Evolutionary conservation across 2,113 vertebrate species (phyloP), one percentile per base, ranked within the genome.

Genomic region (Corythaeola cristata): DNA sequence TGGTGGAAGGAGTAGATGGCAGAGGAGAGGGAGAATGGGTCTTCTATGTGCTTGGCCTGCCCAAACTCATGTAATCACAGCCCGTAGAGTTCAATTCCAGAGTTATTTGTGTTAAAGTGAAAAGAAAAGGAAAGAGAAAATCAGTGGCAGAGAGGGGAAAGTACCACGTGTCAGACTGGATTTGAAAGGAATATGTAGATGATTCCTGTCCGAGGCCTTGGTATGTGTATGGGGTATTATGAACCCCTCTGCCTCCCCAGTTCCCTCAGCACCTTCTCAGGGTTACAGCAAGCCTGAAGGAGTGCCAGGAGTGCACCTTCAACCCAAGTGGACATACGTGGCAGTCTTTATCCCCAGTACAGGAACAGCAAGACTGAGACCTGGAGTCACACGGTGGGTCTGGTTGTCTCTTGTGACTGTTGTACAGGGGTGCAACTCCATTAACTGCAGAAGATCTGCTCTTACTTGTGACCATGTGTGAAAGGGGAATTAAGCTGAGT

Each of bases 121-220:
- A 88, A 71, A 85, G 41, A 50, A 67, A 59, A 17, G 5, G 39
- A 41, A 78, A 45, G 39, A 37, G 20, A 66, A 90, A 79, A 78
- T 76, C 33, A 2, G 47, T 85, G 73, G 12, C 45, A 63, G 64
- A 83, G 45, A 56, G 24, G 35, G 64, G 44, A 44, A 66, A 39
- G 47, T 72, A 53, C 44, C 21, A 33, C 0, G 0, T 2, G 1
- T 72, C 47, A 30, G 23, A 30, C 33, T 59, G 60, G 32, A 67
- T 27, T 28, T 53, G 53, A 62, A 94, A 92, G 50, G n/a, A 74
- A 17, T 67, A 28, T 2, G 1, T 30, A 27, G 44, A 18, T 27
- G 32, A 67, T 73, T 88, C 63, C 47, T 60, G 9, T 33, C 41
- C 41, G 63, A 92, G 13, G 8, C 12, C 16, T 72, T 60, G 66